Base-by-base conservation (phyloP, 1,140 invertebrate genomes). In the Scylla paramamosain region DNA sequence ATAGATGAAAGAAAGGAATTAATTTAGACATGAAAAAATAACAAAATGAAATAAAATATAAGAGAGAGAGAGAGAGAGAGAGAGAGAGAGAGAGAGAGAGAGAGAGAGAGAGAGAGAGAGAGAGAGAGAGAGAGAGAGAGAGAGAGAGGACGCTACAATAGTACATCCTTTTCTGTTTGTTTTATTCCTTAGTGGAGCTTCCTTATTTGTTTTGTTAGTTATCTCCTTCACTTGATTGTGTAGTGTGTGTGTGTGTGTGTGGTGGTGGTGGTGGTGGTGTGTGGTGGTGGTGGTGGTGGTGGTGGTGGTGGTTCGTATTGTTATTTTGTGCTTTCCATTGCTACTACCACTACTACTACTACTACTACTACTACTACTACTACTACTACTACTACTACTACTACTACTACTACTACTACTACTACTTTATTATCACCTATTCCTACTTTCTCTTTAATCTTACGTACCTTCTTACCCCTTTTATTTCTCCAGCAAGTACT, bases 1-100 rank as follows among this genome's bases (percentile, higher is more conserved):
- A 39, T 1, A 39, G 20, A 48, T 14, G 25, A 14, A 45, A 12
- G 12, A 14, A 48, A 25, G 32, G 0, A 48, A 45, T 10, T 46
- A 28, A 90, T 20, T 20, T 14, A 32, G 4, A 48, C 10, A 28
- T 25, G 0, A n/a, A 45, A 28, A 0, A 3, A 46, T 48, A 48
- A 48, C 0, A 25, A 46, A 16, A 48, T 14, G 12, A 45, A 20
- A 10, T 12, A 0, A 45, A 16, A 31, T 3, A 86, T 84, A 14
- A 25, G n/a, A 86, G n/a, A 28, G 83, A 86, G n/a, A 86, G n/a
- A 28, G 83, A 86, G 83, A 86, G 12, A 86, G 83, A 25, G n/a
- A 86, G n/a, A 28, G 83, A 86, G n/a, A 28, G n/a, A 86, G 83
- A 28, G n/a, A 86, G 83, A 86, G n/a, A 86, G 83, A 86, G n/a